These are phyloP conservation scores for Suillia variegata DNA, from an alignment of 2,888 invertebrate species.

Conservation along the genomic window DNA sequence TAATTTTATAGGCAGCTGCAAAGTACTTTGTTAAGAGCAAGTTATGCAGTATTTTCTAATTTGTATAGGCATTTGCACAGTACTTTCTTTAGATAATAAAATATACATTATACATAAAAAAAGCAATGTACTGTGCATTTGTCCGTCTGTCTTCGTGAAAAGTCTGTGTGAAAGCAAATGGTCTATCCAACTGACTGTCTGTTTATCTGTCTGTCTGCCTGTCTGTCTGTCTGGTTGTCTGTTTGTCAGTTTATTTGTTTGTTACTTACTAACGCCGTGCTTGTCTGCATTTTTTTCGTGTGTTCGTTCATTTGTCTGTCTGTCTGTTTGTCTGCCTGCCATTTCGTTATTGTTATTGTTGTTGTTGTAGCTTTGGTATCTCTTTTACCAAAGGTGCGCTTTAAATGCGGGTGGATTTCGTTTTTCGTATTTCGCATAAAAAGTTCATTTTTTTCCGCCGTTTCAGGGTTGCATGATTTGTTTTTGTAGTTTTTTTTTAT, in stretches of 20 bases:
- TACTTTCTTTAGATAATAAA: too few species aligned
- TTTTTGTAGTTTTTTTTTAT: background rate
- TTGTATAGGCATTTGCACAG: too few species aligned
- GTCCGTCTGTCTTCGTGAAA: background rate
- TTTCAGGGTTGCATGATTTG: background rate
- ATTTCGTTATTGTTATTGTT: constrained; percentile 25
- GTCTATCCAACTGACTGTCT: background rate
- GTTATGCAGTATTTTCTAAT: too few species aligned
- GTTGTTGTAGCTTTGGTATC: constrained; percentile 26
- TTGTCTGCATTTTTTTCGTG: constrained; percentile 8
- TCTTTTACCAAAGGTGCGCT: constrained; percentile 17
- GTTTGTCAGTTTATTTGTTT: background rate
- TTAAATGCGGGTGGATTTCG: constrained; percentile 1
- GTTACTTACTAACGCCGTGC: constrained; percentile 4
- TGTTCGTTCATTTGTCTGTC: too few species aligned
- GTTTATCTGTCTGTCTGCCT: background rate
- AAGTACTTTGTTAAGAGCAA: too few species aligned
- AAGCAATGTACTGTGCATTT: too few species aligned
- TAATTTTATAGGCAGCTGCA: too few species aligned
- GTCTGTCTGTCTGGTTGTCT: background rate
- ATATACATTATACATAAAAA: too few species aligned
- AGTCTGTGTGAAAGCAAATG: too few species aligned
- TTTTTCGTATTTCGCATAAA: too few species aligned
- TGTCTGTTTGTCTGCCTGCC: too few species aligned
- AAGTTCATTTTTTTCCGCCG: background rate